Base-by-base conservation (phyloP, 2,113 vertebrate species). In the Corynorhinus townsendii region DNA sequence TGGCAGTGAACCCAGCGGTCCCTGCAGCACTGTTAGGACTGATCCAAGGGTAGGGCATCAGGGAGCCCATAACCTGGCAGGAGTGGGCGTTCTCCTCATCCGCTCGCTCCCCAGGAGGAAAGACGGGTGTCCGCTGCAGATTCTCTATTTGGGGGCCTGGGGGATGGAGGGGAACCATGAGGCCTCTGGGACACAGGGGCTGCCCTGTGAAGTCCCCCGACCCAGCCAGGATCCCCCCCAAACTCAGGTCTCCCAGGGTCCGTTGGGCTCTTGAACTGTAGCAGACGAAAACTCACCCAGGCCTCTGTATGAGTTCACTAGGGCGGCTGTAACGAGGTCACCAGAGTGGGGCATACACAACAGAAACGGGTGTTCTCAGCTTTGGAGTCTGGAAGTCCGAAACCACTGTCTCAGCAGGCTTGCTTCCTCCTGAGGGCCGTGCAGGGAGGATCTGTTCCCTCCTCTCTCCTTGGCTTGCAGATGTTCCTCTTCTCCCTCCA, bases 1-100 rank as follows among this genome's bases (percentile, higher is more conserved):
- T 97, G 92, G 92, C 96, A 86, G 90, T 96, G 93, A 97, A 96
- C 43, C 66, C 40, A 3, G 0, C 75, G 5, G 77, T 90, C 92
- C 95, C 96, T 66, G 80, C 64, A 91, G 85, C 88, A 71, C 86
- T 72, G 38, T 97, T 90, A 95, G 0, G 88, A 86, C 82, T 86
- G 88, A 92, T 89, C 85, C 82, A 22, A 62, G 73, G 69, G 75
- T 47, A 76, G 86, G 90, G 52, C 90, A 54, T 64, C 82, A 89
- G 92, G 90, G 94, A 94, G 89, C 86, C 81, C 72, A 30, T 64
- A 49, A 92, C 86, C 82, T 43, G 84, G 84, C 87, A 59, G 88
- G 52, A 54, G 24, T 7, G 0, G 62, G 68, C 43, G 10, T 35
- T 64, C 88, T 95, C 62, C n/a, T 73, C 35, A 69, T 38, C 38